Evolutionary conservation across 2,797 vertebrate genomes (phyloP), one percentile per base, ranked within the genome.

Genomic region (Pteropus rufus): DNA sequence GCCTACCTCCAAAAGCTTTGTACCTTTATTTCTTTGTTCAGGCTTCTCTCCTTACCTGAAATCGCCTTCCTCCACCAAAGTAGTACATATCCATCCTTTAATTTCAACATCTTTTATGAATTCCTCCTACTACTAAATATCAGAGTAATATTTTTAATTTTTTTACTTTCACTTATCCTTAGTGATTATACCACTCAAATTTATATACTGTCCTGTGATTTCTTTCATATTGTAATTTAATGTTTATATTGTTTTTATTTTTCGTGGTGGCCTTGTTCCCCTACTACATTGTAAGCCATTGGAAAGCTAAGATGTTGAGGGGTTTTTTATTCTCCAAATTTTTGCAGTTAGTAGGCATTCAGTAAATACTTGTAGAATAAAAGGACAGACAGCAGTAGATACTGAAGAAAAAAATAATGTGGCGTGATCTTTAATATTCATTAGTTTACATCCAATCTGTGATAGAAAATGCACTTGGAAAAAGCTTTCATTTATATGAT

Each of bases 321-420:
- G 49, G 18, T 64, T 52, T 56, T 79, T 73, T 75, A 87, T 18
- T 92, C 21, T 64, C 29, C 31, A 3, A 69, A 39, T 83, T 76
- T 95, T 82, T 94, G 26, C 36, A 76, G 23, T 86, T 94, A 54
- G 14, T 91, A 86, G 52, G n/a, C 3, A 75, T 52, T 91, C 52
- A 54, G 34, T 93, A 91, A 91, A 75, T 96, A 95, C 62, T 56
- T 94, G 36, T 80, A 81, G 24, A 91, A 73, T 86, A 91, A 82
- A 92, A 56, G 21, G 88, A 87, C 64, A 67, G 26, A 75, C 3
- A 72, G 44, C 34, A 85, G 41, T 86, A 67, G 19, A 84, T 96
- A 86, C 16, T 91, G 67, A 95, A 76, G 73, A 73, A 93, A 95
- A 95, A 49, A 65, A 60, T 72, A 58, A 60, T 46, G 46, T 70